Conservation (phyloP, 64 coral and sea anemone genomes). For the Cladopsammia gracilis region DNA sequence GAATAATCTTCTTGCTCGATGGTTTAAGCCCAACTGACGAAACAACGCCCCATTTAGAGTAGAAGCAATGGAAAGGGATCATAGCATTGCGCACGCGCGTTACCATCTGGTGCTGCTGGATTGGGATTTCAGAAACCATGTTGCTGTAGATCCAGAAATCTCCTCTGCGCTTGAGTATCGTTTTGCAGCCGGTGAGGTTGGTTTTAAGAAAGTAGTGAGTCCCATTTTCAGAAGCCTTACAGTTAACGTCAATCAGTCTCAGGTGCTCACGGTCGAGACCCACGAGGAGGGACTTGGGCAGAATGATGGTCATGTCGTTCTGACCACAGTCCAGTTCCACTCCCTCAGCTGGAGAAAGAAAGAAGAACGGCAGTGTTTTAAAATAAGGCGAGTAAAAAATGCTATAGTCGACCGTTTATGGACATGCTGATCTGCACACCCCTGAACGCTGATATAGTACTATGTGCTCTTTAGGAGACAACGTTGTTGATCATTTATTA, state of each 20-base stretch:
- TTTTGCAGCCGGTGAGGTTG: constrained; percentile 71
- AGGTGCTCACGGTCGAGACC: constrained; percentile 78
- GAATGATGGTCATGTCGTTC: constrained; percentile 82
- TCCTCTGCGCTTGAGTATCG: constrained; percentile 62
- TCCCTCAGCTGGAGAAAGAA: constrained; percentile 72
- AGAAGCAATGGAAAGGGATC: constrained; percentile 71
- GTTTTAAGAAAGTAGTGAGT: constrained; percentile 81
- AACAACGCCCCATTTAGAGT: constrained; percentile 45
- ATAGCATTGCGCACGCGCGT: constrained; percentile 30
- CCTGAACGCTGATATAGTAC: too few relatives aligned
- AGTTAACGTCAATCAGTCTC: constrained; percentile 71
- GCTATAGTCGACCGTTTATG: too few relatives aligned
- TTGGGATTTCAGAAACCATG: constrained; percentile 64
- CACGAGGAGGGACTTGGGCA: constrained; percentile 82
- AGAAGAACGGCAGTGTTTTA: not conserved
- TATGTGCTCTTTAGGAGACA: too few relatives aligned
- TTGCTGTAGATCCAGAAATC: constrained; percentile 83
- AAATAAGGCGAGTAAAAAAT: not conserved
- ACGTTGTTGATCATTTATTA: too few relatives aligned
- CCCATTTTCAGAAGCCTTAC: constrained; percentile 69
- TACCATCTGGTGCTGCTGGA: constrained; percentile 14
- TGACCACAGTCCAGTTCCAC: constrained; percentile 72
- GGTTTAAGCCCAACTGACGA: constrained; percentile 49
- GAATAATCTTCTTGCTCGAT: constrained; percentile 17
- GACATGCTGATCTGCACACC: too few relatives aligned